These are phyloP conservation scores for Uloborus diversus DNA, from an alignment of 1,140 invertebrate species.

Conservation along the genomic window DNA sequence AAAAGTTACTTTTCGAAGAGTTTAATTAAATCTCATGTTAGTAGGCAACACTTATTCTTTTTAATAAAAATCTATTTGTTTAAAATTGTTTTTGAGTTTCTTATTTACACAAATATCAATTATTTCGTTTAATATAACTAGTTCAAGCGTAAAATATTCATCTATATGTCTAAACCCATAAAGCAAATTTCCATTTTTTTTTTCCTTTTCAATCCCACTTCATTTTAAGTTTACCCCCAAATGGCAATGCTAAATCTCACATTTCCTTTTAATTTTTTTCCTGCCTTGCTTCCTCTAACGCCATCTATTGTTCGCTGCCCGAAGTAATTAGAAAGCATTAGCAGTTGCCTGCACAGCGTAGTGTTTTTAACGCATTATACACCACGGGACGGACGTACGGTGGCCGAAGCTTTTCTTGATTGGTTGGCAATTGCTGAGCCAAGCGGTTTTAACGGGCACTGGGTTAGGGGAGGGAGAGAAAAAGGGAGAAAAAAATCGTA, in stretches of 20 bases:
- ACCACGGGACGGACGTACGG: background rate
- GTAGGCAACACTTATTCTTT: too few relatives aligned
- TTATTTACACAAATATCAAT: too few relatives aligned
- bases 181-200: too few relatives aligned
- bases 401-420: conserved; percentile 41
- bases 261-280: background rate
- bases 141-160: too few relatives aligned
- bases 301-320: conserved; percentile 44
- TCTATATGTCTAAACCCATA: too few relatives aligned
- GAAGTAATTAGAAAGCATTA: conserved; percentile 54
- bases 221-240: too few relatives aligned
- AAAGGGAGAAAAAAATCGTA: conserved; percentile 17
- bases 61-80: too few relatives aligned
- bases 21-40: too few relatives aligned
- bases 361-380: conserved; percentile 46
- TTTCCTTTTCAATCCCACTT: too few relatives aligned
- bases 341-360: conserved; percentile 22
- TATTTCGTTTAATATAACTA: too few relatives aligned
- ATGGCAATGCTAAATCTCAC: conserved; percentile 18
- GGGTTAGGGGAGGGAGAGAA: background rate
- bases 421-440: conserved; percentile 51
- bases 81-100: too few relatives aligned
- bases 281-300: conserved; percentile 23
- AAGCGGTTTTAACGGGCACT: conserved; percentile 45
- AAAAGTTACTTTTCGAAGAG: too few relatives aligned